Conservation (phyloP, 2,888 invertebrate species). For the Cartodere bifasciata region DNA sequence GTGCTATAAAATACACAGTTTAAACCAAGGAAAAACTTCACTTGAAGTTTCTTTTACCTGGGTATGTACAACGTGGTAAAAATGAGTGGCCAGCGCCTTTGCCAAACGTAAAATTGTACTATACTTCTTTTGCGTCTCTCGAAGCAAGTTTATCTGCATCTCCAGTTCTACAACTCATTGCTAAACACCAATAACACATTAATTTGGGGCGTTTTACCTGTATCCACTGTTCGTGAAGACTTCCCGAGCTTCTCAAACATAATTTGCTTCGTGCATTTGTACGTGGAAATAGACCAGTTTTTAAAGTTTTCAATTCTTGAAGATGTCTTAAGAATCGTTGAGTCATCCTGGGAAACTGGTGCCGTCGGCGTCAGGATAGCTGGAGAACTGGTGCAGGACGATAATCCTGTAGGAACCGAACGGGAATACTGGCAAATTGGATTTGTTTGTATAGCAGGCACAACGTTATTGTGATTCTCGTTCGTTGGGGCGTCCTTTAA, state of each 20-base stretch:
- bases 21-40: conserved; percentile 1
- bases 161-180: conserved; percentile 58
- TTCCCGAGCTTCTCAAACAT: conserved; percentile 95
- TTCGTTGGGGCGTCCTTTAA: conserved; percentile 69
- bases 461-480: conserved; percentile 61
- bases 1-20: conserved; percentile 42
- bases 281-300: conserved; percentile 96
- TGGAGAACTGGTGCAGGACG: conserved; percentile 31
- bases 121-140: conserved; percentile 92
- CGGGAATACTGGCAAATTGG: conserved; percentile 56
- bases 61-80: conserved; percentile 75
- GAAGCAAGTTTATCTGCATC: conserved; percentile 79
- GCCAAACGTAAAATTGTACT: conserved; percentile 76
- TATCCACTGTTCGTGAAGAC: conserved; percentile 78
- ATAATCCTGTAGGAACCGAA: conserved; percentile 50
- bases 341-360: conserved; percentile 41
- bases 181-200: conserved; percentile 1
- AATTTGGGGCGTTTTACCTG: conserved; percentile 40
- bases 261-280: conserved; percentile 94
- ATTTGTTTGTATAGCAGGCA: conserved; percentile 59
- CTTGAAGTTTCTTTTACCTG: conserved; percentile 45
- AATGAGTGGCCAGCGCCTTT: conserved; percentile 75
- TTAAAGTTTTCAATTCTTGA: conserved; percentile 86
- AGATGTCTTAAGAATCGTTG: conserved; percentile 50
- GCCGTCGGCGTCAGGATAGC: conserved; percentile 40